Percentiles rank a stretch among this genome's conserved stretches.
Conservation (phyloP, 2,888 invertebrate genomes). For the Caenorhabditis sp. region DNA sequence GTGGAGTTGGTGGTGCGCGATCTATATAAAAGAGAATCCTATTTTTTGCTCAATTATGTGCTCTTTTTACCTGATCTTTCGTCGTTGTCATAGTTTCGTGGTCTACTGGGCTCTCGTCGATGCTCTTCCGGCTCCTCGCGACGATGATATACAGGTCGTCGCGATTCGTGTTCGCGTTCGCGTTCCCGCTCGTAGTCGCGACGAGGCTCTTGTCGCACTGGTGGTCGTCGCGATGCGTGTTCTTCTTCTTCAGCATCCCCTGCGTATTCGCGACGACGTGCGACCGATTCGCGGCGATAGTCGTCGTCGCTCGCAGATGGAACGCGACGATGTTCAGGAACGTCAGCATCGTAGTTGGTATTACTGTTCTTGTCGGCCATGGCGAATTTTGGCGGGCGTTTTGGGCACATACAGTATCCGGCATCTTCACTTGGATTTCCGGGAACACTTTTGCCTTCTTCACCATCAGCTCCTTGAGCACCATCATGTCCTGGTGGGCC, state of each 20-base stretch:
- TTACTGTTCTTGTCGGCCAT: neutral
- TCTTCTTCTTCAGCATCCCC: no score
- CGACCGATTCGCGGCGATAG: neutral
- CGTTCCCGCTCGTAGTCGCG: neutral
- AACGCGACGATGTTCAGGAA: neutral
- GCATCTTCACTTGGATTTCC: conserved; percentile 42
- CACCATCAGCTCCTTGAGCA: conserved; percentile 33
- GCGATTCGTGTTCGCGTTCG: no score
- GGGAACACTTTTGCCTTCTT: conserved; percentile 22
- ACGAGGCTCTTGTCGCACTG: neutral
- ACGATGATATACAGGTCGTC: no score
- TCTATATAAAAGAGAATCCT: neutral
- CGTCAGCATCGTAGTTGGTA: neutral
- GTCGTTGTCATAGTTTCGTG: no score
- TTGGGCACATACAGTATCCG: conserved; percentile 46
- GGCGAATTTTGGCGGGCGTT: conserved; percentile 6
- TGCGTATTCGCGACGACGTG: neutral
- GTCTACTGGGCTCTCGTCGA: no score
- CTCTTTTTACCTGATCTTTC: no score
- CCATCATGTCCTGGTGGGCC: conserved; percentile 43
- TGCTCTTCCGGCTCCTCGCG: no score
- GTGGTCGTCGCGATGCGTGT: neutral
- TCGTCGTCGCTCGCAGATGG: neutral
- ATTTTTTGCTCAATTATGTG: no score
- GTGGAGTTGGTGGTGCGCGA: neutral